Evolutionary conservation across 2,888 invertebrate species (phyloP), one percentile per base, ranked within the genome.

Genomic region (Ligdia adustata): DNA sequence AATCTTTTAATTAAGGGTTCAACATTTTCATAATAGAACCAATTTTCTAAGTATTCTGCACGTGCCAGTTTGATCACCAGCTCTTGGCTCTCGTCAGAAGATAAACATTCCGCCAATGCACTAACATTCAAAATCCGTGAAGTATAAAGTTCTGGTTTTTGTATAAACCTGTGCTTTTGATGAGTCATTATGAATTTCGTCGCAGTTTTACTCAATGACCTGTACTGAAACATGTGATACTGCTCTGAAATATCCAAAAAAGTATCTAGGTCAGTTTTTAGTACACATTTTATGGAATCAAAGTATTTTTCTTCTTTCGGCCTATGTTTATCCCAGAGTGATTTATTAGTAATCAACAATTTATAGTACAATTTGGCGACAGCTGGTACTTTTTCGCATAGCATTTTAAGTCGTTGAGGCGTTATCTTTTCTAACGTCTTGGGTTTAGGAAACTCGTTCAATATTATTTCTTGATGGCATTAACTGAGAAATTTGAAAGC

Each of bases 1-100:
- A 82, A 22, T n/a, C 69, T 60, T 52, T 76, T 79, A 7, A 82
- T 53, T 1, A 81, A 54, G 1, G 76, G 75, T 48, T 82, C 80
- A 0, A 78, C 70, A 4, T 48, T 58, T 55, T 75, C 67, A 39
- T 78, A 82, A 1, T 64, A 43, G 41, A 83, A 78, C 67, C 70
- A 72, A 20, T 43, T 9, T 26, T 24, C 15, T 4, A 83, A 49
- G 39, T 70, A 83, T n/a, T 69, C 60, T 4, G 82, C 77, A 39
- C 63, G 57, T 0, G 78, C 80, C 24, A 82, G 35, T 39, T 58
- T 64, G 0, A 75, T 5, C 1, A 79, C 55, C 0, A 79, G 45
- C 2, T 75, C 62, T 55, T 76, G 75, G 13, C 72, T 72, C 52
- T 83, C 79, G 1, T 71, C 65, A 16, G 48, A 51, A 7, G 37